A percentile compares a stretch with the other conserved stretches of the same genome.
phyloP scores from a whole-genome alignment of 1,140 invertebrate genomes.

The Agrypnia vestita region DNA sequence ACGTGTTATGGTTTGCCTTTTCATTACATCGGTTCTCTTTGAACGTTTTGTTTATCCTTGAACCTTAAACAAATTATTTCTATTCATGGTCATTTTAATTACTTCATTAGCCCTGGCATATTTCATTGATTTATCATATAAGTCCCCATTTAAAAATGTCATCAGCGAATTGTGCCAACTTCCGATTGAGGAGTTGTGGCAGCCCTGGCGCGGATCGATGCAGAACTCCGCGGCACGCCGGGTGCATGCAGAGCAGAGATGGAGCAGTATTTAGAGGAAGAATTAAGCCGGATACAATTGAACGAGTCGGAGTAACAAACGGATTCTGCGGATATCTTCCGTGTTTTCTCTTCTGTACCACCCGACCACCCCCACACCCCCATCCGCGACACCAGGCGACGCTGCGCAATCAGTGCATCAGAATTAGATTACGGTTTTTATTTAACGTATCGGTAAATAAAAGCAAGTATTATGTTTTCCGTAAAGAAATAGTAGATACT shows the following conservation, averaged over 20 bases:
- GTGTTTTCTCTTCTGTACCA: constrained; percentile 7
- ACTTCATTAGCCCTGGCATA: too few species aligned
- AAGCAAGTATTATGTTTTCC: too few species aligned
- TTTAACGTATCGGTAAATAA: too few species aligned
- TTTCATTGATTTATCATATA: too few species aligned
- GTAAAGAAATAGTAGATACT: too few species aligned
- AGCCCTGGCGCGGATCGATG: constrained; percentile 21
- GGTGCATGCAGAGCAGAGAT: constrained; percentile 20
- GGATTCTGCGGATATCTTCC: constrained; percentile 19
- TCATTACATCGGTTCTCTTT: too few species aligned
- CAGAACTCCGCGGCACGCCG: neutral
- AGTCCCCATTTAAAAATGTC: too few species aligned
- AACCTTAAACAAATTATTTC: too few species aligned
- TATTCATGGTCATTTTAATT: too few species aligned
- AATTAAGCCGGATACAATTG: constrained; percentile 32
- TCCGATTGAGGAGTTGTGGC: neutral
- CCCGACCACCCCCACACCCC: neutral
- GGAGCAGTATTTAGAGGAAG: constrained; percentile 23
- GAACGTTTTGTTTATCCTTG: too few species aligned
- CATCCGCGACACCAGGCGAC: neutral
- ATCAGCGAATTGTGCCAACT: too few species aligned
- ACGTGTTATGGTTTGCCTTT: too few species aligned
- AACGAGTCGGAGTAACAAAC: constrained; percentile 25
- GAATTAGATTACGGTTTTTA: neutral
- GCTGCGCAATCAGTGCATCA: constrained; percentile 11